Evolutionary conservation across 2,888 invertebrate species (phyloP), one percentile per base, ranked within the genome.

Genomic region (Monoplex corrugatus): DNA sequence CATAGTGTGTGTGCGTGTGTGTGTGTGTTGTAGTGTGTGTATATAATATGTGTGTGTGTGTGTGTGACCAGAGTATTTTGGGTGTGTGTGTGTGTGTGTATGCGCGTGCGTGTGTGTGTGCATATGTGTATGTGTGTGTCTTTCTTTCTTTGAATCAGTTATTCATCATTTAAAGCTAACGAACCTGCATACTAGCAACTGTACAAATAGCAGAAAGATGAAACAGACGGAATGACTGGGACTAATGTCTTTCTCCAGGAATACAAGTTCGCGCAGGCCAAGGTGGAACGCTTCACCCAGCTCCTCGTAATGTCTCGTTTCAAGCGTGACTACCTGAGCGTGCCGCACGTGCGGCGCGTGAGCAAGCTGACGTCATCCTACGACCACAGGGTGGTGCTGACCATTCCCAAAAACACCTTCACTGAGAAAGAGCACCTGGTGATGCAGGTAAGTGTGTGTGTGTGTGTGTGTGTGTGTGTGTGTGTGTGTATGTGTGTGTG

Each of bases 241-340:
- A n/a, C n/a, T n/a, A n/a, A n/a, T n/a, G n/a, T n/a, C n/a, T n/a
- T n/a, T 16, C 35, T 43, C 19, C 90, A 95, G 95, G 95, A 95
- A 86, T 87, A 92, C 57, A 94, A 94, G 86, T 94, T 95, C 87
- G 95, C 94, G 0, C 94, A 95, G 82, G 94, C 94, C 38, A 94
- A 95, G 89, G 90, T 94, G 0, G 91, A 92, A 23, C 86, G 87
- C 19, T 92, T 92, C 44, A 90, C 93, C 3, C 93, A 91, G 19
- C 90, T 95, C 86, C 93, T 94, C 13, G 95, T 95, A 0, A 94
- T 95, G 90, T 93, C 94, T 23, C 90, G 95, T 44, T 92, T 94
- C 45, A 95, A 94, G 89, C 89, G 93, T 90, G 95, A 95, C 89
- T 94, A 94, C 89, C 91, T 94, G 19, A 93, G 93, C 1, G 90